Percentiles rank a stretch among this genome's conserved stretches.
These are phyloP conservation scores for Ernsta delagoae DNA, from an alignment of 2,888 invertebrate genomes.

Conservation along the genomic window DNA sequence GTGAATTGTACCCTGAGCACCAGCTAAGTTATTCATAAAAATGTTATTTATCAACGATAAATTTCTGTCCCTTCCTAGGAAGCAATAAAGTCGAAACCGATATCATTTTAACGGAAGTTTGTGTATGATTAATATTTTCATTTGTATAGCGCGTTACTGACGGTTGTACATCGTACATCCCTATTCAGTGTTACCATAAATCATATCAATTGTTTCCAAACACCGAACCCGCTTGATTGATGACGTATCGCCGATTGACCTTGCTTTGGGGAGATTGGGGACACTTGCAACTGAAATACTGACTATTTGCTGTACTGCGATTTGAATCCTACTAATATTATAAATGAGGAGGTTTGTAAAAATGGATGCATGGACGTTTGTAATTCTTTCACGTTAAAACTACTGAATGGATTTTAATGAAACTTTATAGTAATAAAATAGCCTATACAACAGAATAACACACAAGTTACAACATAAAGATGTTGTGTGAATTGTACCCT, in stretches of 20 bases:
- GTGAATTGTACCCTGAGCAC: too few species aligned
- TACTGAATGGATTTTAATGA: too few species aligned
- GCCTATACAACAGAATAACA: too few species aligned
- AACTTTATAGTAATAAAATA: too few species aligned
- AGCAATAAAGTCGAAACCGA: constrained; percentile 19
- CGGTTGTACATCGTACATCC: constrained; percentile 11
- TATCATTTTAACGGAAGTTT: constrained; percentile 7
- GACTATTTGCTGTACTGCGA: too few species aligned
- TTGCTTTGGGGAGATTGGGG: constrained; percentile 16
- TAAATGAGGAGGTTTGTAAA: too few species aligned
- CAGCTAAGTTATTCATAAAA: too few species aligned
- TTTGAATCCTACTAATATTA: too few species aligned
- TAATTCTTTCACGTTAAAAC: too few species aligned
- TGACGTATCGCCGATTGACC: constrained; percentile 21
- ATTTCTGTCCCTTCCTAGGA: constrained; percentile 11
- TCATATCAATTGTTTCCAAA: constrained; percentile 37
- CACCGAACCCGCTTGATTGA: constrained; percentile 35
- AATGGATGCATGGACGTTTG: too few species aligned
- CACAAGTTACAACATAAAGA: too few species aligned
- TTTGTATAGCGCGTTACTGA: constrained; percentile 27
- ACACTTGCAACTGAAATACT: neutral
- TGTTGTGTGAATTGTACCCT: too few species aligned
- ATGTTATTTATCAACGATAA: neutral
- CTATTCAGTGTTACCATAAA: constrained; percentile 18
- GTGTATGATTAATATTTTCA: constrained; percentile 30